Evolutionary conservation across 2,797 vertebrate species (phyloP).

Genomic region (Chaenodraco wilsoni): DNA sequence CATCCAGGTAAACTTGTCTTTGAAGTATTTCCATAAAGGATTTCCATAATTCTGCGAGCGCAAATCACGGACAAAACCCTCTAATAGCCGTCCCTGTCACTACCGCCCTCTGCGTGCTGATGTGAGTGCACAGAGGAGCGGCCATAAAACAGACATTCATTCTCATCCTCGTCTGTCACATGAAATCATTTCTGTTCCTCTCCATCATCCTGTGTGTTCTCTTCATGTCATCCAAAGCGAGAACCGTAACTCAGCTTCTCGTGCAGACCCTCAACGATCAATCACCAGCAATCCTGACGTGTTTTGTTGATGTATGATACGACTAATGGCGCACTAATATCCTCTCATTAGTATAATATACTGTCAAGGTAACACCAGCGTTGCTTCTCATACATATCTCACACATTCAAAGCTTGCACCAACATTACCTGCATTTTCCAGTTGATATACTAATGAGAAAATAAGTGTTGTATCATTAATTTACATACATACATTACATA

Average conservation of each 20-base stretch:
- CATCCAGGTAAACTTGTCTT: background rate
- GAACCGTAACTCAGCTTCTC: constrained; percentile 53
- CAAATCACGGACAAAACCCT: constrained; percentile 6
- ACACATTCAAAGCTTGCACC: background rate
- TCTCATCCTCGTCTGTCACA: constrained; percentile 57
- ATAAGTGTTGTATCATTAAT: background rate
- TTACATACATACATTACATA: background rate
- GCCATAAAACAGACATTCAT: constrained; percentile 43
- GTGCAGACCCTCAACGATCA: constrained; percentile 25
- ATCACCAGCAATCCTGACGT: background rate
- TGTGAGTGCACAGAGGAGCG: constrained; percentile 30
- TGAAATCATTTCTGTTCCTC: constrained; percentile 49
- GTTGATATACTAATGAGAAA: background rate
- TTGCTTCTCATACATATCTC: background rate
- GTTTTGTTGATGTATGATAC: constrained; percentile 6
- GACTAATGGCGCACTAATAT: constrained; percentile 17
- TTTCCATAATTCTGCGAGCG: background rate
- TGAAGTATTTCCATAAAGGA: constrained; percentile 9
- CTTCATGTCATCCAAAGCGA: constrained; percentile 48
- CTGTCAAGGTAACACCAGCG: background rate
- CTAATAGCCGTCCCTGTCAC: constrained; percentile 26
- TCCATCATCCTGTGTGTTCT: constrained; percentile 19
- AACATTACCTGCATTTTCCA: background rate
- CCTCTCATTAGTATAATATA: background rate
- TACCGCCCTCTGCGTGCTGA: constrained; percentile 19